A percentile compares a stretch with the other conserved stretches of the same genome.
Evolutionary conservation across 2,113 vertebrate genomes (phyloP).

Genomic region (Colistium nudipinnis): DNA sequence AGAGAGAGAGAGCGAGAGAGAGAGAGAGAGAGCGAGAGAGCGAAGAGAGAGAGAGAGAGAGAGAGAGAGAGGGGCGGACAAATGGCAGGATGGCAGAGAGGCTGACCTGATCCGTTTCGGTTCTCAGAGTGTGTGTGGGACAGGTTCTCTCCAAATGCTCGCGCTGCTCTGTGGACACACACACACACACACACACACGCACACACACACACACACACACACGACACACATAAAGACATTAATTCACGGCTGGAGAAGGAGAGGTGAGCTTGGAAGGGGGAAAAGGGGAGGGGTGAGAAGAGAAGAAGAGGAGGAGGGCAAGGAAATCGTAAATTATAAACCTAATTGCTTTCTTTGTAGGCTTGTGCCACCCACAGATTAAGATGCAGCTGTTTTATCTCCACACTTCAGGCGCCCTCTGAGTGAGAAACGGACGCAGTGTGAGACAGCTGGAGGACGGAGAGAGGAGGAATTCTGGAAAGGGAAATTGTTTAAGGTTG

Average conservation of each 20-base stretch:
- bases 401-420: slow-evolving; percentile 57
- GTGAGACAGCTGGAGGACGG: slow-evolving; percentile 47
- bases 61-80: slow-evolving; percentile 47
- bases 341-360: slow-evolving; percentile 72
- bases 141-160: slow-evolving; percentile 97
- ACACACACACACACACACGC: slow-evolving; percentile 59
- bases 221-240: slow-evolving; percentile 68
- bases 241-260: slow-evolving; percentile 54
- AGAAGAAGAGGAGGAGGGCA: slow-evolving; percentile 33
- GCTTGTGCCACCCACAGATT: slow-evolving; percentile 73
- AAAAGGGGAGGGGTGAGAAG: slow-evolving; percentile 13
- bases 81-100: slow-evolving; percentile 55
- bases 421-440: slow-evolving; percentile 33
- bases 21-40: too few relatives aligned
- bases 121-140: slow-evolving; percentile 94
- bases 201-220: slow-evolving; percentile 52
- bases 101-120: slow-evolving; percentile 94
- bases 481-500: slow-evolving; percentile 26
- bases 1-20: too few relatives aligned
- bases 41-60: too few relatives aligned
- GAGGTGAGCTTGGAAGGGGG: slow-evolving; percentile 35
- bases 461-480: too few relatives aligned
- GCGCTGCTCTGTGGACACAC: slow-evolving; percentile 88
- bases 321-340: slow-evolving; percentile 65
- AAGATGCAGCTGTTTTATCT: slow-evolving; percentile 75